These are phyloP conservation scores for Creontiades dilutus DNA, from an alignment of 2,888 invertebrate genomes.

Conservation along the genomic window DNA sequence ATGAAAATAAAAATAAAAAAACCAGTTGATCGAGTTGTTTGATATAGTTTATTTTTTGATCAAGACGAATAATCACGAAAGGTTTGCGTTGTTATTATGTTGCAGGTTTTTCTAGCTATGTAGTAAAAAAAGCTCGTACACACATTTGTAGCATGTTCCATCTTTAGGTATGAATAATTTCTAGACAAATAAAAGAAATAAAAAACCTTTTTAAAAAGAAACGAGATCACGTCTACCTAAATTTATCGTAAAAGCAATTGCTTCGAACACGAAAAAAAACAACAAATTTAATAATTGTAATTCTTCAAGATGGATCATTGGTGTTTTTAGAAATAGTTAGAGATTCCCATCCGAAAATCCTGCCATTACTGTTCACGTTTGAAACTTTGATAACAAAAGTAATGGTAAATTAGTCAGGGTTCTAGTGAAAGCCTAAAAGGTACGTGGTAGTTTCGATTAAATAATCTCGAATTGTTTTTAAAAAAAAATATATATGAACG, in stretches of 20 bases:
- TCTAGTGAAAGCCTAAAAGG: slow-evolving; percentile 75
- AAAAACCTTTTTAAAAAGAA: background rate
- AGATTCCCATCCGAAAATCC: slow-evolving; percentile 73
- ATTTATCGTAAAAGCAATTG: slow-evolving; percentile 43
- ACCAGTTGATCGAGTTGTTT: slow-evolving; percentile 74
- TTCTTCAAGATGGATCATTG: slow-evolving; percentile 56
- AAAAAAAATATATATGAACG: slow-evolving; percentile 64
- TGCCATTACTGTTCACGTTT: slow-evolving; percentile 69
- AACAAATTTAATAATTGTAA: background rate
- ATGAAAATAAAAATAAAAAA: slow-evolving; percentile 71
- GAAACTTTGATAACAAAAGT: slow-evolving; percentile 63
- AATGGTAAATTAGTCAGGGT: slow-evolving; percentile 75
- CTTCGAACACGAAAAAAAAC: slow-evolving; percentile 38
- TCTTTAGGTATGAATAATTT: slow-evolving; percentile 63
- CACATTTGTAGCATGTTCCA: slow-evolving; percentile 69
- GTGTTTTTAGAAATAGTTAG: slow-evolving; percentile 63
- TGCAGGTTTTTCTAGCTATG: slow-evolving; percentile 68
- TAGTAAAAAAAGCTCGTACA: slow-evolving; percentile 67
- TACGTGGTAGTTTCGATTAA: slow-evolving; percentile 74
- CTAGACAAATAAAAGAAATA: background rate
- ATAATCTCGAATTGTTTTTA: slow-evolving; percentile 68
- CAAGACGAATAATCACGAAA: slow-evolving; percentile 73
- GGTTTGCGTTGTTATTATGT: slow-evolving; percentile 73
- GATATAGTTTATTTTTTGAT: slow-evolving; percentile 75
- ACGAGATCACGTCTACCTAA: slow-evolving; percentile 60